phyloP scores from a whole-genome alignment of 1,140 invertebrate species.

The Apis laboriosa region DNA sequence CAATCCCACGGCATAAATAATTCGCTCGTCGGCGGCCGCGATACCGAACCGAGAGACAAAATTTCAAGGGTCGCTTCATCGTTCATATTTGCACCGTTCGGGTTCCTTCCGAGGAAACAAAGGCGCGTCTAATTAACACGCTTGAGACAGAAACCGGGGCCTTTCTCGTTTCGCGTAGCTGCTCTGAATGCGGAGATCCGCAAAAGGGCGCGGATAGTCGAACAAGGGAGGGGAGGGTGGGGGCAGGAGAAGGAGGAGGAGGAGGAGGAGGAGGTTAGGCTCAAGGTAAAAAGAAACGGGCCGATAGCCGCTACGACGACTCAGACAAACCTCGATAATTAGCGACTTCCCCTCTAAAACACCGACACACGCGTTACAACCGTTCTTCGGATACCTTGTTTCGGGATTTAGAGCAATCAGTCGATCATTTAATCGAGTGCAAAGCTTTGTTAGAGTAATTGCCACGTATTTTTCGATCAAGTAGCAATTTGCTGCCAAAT shows the following conservation, averaged over 20 bases:
- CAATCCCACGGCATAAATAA: slow-evolving; percentile 39
- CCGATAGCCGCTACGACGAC: slow-evolving; percentile 56
- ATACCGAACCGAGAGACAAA: slow-evolving; percentile 29
- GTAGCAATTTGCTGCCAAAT: background rate
- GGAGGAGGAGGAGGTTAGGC: slow-evolving; percentile 19
- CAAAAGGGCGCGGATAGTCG: slow-evolving; percentile 36
- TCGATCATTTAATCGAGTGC: background rate
- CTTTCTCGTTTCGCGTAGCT: slow-evolving; percentile 54
- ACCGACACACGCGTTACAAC: background rate
- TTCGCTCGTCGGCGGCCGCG: slow-evolving; percentile 21
- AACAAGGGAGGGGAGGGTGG: background rate
- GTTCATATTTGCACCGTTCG: slow-evolving; percentile 69
- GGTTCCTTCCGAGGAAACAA: slow-evolving; percentile 67
- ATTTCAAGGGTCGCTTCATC: slow-evolving; percentile 43
- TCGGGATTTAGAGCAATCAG: background rate
- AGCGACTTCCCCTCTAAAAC: slow-evolving; percentile 48
- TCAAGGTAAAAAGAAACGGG: slow-evolving; percentile 34
- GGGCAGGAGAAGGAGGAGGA: too few species aligned
- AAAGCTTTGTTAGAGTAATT: background rate
- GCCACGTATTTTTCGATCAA: background rate
- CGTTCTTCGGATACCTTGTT: background rate
- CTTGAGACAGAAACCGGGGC: slow-evolving; percentile 62
- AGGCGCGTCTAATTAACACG: slow-evolving; percentile 75
- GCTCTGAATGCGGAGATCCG: slow-evolving; percentile 42
- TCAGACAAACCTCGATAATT: slow-evolving; percentile 69